Conservation (phyloP, 2,113 vertebrate species). For the Myiopsitta monachus region DNA sequence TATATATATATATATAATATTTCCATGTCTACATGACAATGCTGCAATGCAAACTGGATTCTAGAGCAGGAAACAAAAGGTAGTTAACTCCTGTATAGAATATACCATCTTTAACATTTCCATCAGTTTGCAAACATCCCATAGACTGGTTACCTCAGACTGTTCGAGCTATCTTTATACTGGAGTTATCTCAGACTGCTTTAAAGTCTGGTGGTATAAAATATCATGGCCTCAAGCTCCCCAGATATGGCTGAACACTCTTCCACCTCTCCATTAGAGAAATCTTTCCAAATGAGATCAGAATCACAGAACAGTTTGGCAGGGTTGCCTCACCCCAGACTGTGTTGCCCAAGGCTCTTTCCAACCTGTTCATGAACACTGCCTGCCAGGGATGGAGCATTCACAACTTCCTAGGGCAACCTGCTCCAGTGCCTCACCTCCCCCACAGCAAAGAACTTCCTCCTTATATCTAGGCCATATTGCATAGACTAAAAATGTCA, state of each 20-base stretch:
- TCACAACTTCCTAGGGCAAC: not conserved
- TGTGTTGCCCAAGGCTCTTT: not conserved
- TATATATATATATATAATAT: accelerated
- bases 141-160: not conserved
- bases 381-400: not conserved
- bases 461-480: not conserved
- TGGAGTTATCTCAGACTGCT: not conserved
- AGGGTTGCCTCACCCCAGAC: not conserved
- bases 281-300: not conserved
- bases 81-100: not conserved
- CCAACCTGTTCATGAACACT: not conserved
- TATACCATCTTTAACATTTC: not conserved
- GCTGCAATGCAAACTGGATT: not conserved
- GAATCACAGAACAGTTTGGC: not conserved
- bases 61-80: not conserved
- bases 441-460: not conserved
- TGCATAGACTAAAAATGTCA: not conserved
- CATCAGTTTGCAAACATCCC: not conserved
- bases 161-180: not conserved
- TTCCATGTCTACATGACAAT: not conserved
- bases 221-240: not conserved
- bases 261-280: not conserved
- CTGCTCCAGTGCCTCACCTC: not conserved
- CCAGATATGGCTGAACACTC: not conserved
- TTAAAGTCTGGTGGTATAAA: not conserved